These are phyloP conservation scores for Ectropis grisescens DNA, from an alignment of 1,140 invertebrate species.

Conservation along the genomic window DNA sequence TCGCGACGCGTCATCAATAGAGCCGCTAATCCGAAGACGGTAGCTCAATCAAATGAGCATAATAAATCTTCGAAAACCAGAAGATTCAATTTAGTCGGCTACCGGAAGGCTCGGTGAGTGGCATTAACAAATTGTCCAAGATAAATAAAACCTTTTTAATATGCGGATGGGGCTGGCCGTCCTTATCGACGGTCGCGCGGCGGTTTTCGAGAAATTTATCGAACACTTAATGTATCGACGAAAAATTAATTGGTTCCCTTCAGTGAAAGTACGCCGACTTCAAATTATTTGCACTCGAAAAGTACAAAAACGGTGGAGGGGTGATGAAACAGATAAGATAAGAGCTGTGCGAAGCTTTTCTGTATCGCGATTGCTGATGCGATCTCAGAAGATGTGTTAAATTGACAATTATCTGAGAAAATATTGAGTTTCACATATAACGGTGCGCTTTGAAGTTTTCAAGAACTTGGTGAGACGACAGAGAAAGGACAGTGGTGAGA, in stretches of 20 bases:
- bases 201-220: conserved; percentile 51
- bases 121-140: conserved; percentile 66
- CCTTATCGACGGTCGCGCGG: conserved; percentile 33
- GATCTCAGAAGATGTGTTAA: no score
- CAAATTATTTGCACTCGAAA: no score
- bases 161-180: conserved; percentile 36
- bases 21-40: conserved; percentile 51
- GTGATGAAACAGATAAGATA: no score
- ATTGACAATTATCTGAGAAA: no score
- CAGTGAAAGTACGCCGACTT: conserved; percentile 39
- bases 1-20: conserved; percentile 17
- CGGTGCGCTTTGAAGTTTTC: no score
- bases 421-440: no score
- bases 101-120: conserved; percentile 56
- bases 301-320: no score
- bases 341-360: no score
- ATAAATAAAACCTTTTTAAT: conserved; percentile 63
- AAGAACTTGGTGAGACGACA: no score
- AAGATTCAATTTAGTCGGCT: conserved; percentile 66
- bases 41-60: conserved; percentile 44
- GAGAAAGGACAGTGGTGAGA: no score
- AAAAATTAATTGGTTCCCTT: conserved; percentile 50
- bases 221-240: conserved; percentile 47
- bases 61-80: conserved; percentile 61
- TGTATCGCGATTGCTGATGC: no score